Percentiles rank a stretch among this genome's conserved stretches.
Conservation (phyloP, 2,113 vertebrate genomes). For the Gobiocypris rarus region DNA sequence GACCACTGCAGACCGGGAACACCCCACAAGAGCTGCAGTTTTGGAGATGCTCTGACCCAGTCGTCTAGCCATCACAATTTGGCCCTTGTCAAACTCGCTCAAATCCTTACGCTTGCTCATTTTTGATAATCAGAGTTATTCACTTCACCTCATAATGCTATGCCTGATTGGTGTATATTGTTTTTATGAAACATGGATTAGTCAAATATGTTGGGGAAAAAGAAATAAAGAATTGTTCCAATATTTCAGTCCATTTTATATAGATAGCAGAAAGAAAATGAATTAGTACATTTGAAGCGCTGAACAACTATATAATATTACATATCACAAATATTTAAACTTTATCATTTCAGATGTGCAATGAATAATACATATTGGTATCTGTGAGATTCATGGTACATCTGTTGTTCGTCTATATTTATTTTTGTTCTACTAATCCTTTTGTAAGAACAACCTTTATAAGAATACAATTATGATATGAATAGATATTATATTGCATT, state of each 20-base stretch:
- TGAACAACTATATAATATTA: neutral
- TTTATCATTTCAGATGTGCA: neutral
- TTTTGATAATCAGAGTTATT: too few relatives aligned
- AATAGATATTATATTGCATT: neutral
- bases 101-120: too few relatives aligned
- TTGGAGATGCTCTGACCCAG: too few relatives aligned
- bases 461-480: constrained; percentile 13
- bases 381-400: neutral
- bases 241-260: neutral
- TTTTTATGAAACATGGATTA: neutral
- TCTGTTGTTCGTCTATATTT: neutral
- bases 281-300: neutral
- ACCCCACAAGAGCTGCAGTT: too few relatives aligned
- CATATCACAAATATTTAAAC: neutral
- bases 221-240: neutral
- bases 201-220: neutral
- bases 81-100: too few relatives aligned
- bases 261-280: neutral
- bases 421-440: neutral
- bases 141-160: too few relatives aligned
- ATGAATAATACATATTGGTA: too few relatives aligned
- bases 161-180: too few relatives aligned
- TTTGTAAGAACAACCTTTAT: neutral
- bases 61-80: too few relatives aligned
- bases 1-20: too few relatives aligned